Percentiles rank a stretch among this genome's conserved stretches.
Conservation (phyloP, 2,113 vertebrate genomes). For the Cyprinodon tularosa region DNA sequence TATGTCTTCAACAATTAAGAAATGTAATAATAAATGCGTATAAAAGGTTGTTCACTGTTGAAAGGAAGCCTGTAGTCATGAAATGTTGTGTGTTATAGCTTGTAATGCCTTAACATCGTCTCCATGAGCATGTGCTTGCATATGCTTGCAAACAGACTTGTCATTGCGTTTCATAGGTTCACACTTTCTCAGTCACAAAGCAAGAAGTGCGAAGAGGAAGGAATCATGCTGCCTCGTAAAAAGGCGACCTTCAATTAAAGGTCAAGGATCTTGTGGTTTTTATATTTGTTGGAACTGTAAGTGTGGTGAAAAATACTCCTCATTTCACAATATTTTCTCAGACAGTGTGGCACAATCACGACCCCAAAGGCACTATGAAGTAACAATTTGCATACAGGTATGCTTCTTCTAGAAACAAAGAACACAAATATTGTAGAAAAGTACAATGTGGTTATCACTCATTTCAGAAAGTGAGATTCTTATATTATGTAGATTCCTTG, state of each 20-base stretch:
- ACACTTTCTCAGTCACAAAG: background rate
- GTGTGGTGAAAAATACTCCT: conserved; percentile 12
- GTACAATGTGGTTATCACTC: background rate
- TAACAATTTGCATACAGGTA: background rate
- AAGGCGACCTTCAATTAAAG: conserved; percentile 32
- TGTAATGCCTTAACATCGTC: background rate
- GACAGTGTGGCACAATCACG: background rate
- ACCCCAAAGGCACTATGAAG: background rate
- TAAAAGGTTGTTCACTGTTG: background rate
- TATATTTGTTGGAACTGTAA: conserved; percentile 9
- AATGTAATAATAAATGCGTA: background rate
- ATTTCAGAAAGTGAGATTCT: background rate
- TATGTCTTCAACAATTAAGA: too few relatives aligned
- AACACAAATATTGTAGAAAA: background rate
- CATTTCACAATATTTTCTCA: conserved; percentile 26
- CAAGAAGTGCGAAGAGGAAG: background rate
- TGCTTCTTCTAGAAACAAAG: background rate
- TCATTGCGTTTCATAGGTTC: background rate
- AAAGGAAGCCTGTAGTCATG: background rate
- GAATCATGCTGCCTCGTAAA: background rate
- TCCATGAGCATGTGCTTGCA: background rate
- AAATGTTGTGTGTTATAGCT: conserved; percentile 2
- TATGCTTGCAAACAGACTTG: conserved; percentile 9
- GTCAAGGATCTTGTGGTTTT: conserved; percentile 42
- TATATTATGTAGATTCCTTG: background rate